These are phyloP conservation scores for Pristionchus fissidentatus DNA, from an alignment of 2,888 invertebrate species.

Conservation along the genomic window DNA sequence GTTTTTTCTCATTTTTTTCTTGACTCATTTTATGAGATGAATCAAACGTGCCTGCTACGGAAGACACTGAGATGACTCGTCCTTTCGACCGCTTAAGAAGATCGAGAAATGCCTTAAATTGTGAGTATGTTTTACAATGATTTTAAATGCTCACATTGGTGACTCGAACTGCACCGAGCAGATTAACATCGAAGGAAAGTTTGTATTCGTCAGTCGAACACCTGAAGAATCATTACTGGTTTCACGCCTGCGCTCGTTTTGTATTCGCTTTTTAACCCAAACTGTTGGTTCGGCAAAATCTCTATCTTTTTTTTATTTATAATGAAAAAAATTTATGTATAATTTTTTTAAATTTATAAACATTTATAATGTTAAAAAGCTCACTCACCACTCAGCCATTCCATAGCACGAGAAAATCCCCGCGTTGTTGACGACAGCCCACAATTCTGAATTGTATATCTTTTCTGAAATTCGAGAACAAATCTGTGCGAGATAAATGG, in stretches of 20 bases:
- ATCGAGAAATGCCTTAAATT: conserved; percentile 57
- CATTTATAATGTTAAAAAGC: no score
- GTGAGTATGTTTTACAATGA: neutral
- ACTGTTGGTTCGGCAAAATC: no score
- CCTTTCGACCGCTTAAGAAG: conserved; percentile 68
- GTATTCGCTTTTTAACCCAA: no score
- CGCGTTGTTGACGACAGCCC: conserved; percentile 92
- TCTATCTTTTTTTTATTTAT: no score
- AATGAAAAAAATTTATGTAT: no score
- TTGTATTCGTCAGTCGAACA: conserved; percentile 85
- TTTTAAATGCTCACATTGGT: conserved; percentile 51
- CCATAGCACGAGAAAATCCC: conserved; percentile 88
- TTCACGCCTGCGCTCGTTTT: no score
- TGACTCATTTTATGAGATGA: no score
- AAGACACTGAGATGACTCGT: conserved; percentile 76
- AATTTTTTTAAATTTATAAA: no score
- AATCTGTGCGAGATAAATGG: no score
- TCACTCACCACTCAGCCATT: conserved; percentile 91
- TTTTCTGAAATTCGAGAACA: no score
- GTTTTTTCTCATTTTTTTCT: no score
- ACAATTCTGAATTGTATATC: conserved; percentile 80
- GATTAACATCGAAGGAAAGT: conserved; percentile 83
- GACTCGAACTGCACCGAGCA: conserved; percentile 80
- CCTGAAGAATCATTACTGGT: no score
- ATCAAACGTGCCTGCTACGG: conserved; percentile 72